phyloP scores from a whole-genome alignment of 92 coral and sea anemone species.

The Heteractis magnifica region DNA sequence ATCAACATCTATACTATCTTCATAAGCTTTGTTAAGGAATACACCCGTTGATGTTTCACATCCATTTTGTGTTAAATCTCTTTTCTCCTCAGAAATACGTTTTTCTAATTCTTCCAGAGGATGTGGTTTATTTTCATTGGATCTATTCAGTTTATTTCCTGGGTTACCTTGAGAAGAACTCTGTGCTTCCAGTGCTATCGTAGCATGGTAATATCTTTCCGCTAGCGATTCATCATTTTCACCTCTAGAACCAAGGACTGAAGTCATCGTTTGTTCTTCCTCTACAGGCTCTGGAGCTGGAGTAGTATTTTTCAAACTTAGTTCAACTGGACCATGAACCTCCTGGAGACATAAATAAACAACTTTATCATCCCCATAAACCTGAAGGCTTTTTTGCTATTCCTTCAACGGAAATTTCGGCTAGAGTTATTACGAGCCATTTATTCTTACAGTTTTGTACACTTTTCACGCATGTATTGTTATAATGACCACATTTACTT shows the following conservation, averaged over 20 bases:
- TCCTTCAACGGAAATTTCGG: too few relatives aligned
- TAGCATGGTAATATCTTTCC: neutral
- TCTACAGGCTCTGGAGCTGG: neutral
- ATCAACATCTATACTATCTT: neutral
- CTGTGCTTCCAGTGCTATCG: neutral
- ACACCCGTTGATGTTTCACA: neutral
- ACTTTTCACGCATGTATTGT: too few relatives aligned
- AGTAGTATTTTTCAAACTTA: neutral
- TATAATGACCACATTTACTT: too few relatives aligned
- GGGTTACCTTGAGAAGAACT: neutral
- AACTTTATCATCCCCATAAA: neutral
- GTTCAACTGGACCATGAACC: neutral
- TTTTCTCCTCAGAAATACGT: neutral
- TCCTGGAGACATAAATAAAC: neutral
- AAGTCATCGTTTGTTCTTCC: neutral
- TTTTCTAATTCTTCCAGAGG: neutral
- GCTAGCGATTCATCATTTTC: neutral
- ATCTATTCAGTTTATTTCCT: neutral
- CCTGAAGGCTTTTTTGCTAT: too few relatives aligned
- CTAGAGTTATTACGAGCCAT: too few relatives aligned
- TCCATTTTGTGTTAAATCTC: neutral
- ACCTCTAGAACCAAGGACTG: neutral
- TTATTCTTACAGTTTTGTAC: too few relatives aligned
- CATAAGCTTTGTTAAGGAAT: constrained; percentile 3
- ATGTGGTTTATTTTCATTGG: neutral